These are phyloP conservation scores for Actenoides lindsayi DNA, from an alignment of 2,113 vertebrate species.

Conservation along the genomic window DNA sequence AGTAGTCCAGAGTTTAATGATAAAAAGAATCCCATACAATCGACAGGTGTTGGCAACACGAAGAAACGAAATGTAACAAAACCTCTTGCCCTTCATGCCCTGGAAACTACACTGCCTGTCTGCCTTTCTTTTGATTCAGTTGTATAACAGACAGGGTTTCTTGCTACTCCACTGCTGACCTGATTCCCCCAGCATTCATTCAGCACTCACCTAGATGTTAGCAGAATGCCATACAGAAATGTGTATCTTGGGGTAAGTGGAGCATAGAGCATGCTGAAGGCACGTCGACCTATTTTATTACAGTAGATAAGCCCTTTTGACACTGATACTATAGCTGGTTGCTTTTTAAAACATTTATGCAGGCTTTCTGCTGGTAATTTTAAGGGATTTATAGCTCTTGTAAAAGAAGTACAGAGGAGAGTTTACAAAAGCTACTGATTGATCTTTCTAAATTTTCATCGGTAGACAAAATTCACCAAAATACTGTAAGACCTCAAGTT, in stretches of 20 bases:
- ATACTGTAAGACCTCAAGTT: background rate
- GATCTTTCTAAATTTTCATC: background rate
- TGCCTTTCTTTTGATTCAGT: background rate
- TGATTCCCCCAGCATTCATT: background rate
- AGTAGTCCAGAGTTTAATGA: background rate
- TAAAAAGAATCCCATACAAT: background rate
- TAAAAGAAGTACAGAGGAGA: background rate
- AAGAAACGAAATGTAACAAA: background rate
- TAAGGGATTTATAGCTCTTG: background rate
- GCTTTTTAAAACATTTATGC: background rate
- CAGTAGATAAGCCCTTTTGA: background rate
- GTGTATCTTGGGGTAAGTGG: background rate
- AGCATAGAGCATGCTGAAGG: background rate
- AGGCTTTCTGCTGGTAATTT: background rate
- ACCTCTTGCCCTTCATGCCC: background rate
- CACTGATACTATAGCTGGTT: background rate
- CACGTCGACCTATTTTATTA: background rate
- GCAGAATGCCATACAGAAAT: background rate
- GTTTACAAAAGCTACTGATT: background rate
- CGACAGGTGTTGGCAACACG: background rate
- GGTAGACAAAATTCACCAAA: background rate
- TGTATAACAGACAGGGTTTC: background rate
- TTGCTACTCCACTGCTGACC: background rate
- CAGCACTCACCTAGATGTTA: background rate
- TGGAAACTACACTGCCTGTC: background rate